These are phyloP conservation scores for Acanthococcus lagerstroemiae DNA, from an alignment of 2,888 invertebrate species.

Conservation along the genomic window DNA sequence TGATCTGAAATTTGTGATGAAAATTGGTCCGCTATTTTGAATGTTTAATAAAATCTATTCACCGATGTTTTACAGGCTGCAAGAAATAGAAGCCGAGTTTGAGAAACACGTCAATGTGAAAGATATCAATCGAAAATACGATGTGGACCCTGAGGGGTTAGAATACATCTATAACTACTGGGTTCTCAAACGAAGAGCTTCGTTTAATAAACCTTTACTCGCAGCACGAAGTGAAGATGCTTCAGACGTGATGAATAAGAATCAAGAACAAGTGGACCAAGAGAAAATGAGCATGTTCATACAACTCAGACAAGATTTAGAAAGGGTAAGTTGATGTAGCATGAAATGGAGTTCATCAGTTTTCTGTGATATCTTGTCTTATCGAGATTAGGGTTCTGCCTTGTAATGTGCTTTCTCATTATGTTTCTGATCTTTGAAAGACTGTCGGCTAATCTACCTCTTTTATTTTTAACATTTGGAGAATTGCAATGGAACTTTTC, in stretches of 20 bases:
- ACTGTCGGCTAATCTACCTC: not conserved
- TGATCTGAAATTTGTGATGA: too few species aligned
- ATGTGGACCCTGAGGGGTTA: slow-evolving; percentile 74
- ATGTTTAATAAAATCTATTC: too few species aligned
- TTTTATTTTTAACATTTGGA: too few species aligned
- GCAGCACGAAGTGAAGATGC: slow-evolving; percentile 77
- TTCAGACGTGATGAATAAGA: slow-evolving; percentile 59
- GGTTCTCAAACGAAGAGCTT: slow-evolving; percentile 87
- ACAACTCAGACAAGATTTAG: slow-evolving; percentile 87
- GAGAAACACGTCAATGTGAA: slow-evolving; percentile 78
- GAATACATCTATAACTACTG: slow-evolving; percentile 89
- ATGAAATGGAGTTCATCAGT: too few species aligned
- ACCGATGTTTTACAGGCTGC: slow-evolving; percentile 57
- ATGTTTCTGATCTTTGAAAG: not conserved
- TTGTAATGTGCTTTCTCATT: not conserved
- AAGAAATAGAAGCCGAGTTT: slow-evolving; percentile 89
- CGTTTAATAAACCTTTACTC: slow-evolving; percentile 70
- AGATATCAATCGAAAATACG: slow-evolving; percentile 59
- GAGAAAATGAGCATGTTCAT: slow-evolving; percentile 95
- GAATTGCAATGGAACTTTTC: too few species aligned
- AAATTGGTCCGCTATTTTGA: too few species aligned
- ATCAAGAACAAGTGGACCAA: slow-evolving; percentile 77
- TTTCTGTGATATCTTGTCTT: not conserved
- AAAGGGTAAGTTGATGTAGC: slow-evolving; percentile 61
- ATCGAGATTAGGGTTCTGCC: not conserved